Evolutionary conservation across 30 jellyfish, hydroid and myxozoan genomes (phyloP).

Genomic region (Aurelia sp.): DNA sequence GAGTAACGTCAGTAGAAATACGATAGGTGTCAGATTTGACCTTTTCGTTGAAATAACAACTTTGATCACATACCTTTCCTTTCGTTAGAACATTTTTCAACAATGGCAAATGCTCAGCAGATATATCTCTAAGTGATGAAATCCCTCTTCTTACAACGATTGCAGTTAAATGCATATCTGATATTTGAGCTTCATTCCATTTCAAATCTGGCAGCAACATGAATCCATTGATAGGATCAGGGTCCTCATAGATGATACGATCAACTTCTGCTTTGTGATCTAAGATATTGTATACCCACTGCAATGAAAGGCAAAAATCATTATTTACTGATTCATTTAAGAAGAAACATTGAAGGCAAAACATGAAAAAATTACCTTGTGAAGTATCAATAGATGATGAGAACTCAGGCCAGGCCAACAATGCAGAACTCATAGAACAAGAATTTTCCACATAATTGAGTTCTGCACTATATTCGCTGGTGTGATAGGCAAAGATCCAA

Average conservation of each 20-base stretch:
- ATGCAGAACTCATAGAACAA: no score
- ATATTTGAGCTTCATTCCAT: slow-evolving; percentile 92
- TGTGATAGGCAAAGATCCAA: no score
- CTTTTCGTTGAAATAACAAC: no score
- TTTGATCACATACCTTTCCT: slow-evolving; percentile 77
- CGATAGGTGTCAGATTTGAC: no score
- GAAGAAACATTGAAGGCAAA: neutral
- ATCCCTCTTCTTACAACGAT: slow-evolving; percentile 63
- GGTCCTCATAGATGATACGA: slow-evolving; percentile 90
- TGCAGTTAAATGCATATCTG: slow-evolving; percentile 81
- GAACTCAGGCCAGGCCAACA: no score
- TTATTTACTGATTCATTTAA: neutral
- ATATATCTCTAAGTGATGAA: slow-evolving; percentile 77
- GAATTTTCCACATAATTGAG: no score
- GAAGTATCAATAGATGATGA: neutral
- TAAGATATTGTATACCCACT: slow-evolving; percentile 97
- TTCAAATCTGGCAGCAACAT: slow-evolving; percentile 91
- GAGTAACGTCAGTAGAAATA: no score
- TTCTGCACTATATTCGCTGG: no score
- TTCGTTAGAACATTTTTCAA: slow-evolving; percentile 70
- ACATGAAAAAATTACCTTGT: neutral
- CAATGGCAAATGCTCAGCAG: slow-evolving; percentile 81
- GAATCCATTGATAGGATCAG: slow-evolving; percentile 86
- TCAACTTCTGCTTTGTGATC: slow-evolving; percentile 92
- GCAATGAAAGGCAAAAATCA: neutral